Evolutionary conservation across 2,113 vertebrate species (phyloP).

Genomic region (Ailuropoda melanoleuca): DNA sequence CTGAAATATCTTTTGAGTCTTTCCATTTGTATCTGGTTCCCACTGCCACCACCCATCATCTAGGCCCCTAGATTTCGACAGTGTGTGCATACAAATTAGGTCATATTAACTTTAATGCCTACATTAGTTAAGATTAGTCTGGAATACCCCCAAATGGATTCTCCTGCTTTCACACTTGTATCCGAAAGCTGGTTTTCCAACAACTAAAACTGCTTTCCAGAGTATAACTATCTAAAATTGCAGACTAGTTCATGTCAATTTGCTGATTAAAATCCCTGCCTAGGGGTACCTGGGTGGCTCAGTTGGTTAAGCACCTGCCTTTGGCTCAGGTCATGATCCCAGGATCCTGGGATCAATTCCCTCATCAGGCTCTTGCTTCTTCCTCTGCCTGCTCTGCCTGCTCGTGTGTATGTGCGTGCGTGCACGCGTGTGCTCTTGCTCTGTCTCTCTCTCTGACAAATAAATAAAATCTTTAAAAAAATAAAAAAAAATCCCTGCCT

Average conservation of each 20-base stretch:
- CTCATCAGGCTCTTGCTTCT: too few relatives aligned
- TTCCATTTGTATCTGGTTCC: background rate
- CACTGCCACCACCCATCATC: background rate
- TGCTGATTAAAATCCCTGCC: background rate
- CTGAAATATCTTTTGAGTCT: background rate
- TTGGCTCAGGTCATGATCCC: background rate
- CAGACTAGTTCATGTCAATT: background rate
- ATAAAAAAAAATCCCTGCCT: background rate
- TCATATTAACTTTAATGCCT: background rate
- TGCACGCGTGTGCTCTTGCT: too few relatives aligned
- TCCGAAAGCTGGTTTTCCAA: background rate
- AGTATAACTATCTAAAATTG: background rate
- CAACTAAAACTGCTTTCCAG: background rate
- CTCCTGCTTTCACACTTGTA: background rate
- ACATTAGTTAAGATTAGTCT: background rate
- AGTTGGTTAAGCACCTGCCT: too few relatives aligned
- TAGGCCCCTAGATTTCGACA: background rate
- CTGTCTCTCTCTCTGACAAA: background rate
- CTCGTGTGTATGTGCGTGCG: too few relatives aligned
- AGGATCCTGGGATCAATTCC: background rate
- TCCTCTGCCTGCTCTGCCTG: too few relatives aligned
- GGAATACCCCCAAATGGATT: background rate
- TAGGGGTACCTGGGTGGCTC: too few relatives aligned
- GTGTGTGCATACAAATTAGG: background rate
- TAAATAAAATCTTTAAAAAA: background rate